Percentiles rank a stretch among this genome's conserved stretches.
Conservation (phyloP, 37 sponge, comb jelly and placozoan genomes). For the Aplysina aerophoba region DNA sequence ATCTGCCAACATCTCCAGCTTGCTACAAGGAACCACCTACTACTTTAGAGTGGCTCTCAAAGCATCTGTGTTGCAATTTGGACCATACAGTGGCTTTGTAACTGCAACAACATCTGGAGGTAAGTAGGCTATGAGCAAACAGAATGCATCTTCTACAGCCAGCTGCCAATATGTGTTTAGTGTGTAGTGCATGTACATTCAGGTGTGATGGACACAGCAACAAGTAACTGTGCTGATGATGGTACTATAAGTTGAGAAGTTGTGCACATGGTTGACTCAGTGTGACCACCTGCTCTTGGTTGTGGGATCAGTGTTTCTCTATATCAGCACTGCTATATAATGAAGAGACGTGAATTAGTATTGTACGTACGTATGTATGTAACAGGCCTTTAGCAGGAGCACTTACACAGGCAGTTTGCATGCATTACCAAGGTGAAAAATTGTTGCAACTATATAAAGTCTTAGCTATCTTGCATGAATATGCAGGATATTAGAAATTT, state of each 20-base stretch:
- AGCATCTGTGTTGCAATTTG: not conserved
- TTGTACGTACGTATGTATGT: no score
- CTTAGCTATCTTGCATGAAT: no score
- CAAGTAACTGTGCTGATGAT: not conserved
- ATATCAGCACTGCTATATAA: no score
- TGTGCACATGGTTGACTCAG: no score
- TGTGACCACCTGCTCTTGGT: no score
- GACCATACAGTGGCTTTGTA: constrained; percentile 1
- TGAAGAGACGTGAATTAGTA: no score
- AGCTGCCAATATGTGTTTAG: not conserved
- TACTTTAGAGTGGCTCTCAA: not conserved
- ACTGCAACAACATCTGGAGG: not conserved
- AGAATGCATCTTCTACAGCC: not conserved
- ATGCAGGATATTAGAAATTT: no score
- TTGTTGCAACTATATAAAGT: not conserved
- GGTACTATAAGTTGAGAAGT: not conserved
- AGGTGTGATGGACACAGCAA: not conserved
- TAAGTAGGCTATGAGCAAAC: not conserved
- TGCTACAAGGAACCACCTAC: not conserved
- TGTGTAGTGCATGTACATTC: constrained; percentile 9
- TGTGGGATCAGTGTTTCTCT: no score
- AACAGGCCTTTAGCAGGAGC: no score
- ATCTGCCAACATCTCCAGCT: not conserved
- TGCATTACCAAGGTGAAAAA: no score
- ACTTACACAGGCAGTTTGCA: no score